phyloP scores from a whole-genome alignment of 2,888 invertebrate species.

The Miltochrista miniata region DNA sequence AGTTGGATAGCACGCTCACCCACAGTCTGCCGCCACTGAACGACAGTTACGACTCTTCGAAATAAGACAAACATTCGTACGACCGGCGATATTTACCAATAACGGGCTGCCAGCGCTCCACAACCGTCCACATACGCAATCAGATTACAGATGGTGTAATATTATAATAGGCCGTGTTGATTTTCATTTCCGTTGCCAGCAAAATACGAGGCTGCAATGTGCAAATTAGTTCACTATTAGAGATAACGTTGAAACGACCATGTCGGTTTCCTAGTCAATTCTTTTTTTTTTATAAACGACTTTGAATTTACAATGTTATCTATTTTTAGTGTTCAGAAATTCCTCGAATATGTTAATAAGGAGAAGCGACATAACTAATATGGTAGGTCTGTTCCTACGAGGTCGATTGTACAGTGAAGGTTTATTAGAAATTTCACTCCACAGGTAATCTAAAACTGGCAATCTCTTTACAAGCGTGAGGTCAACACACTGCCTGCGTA shows the following conservation, averaged over 20 bases:
- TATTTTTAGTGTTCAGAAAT: conserved; percentile 29
- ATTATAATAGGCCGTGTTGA: conserved; percentile 30
- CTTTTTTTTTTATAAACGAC: conserved; percentile 17
- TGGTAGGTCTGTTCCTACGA: conserved; percentile 23
- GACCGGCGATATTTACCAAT: conserved; percentile 31
- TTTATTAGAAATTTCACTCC: conserved; percentile 12
- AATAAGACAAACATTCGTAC: conserved; percentile 46
- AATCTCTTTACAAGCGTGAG: conserved; percentile 26
- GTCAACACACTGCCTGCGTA: conserved; percentile 29
- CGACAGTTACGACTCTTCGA: conserved; percentile 78
- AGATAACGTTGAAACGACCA: conserved; percentile 24
- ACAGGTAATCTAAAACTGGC: conserved; percentile 21
- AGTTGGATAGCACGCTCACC: conserved; percentile 84
- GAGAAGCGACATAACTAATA: conserved; percentile 23
- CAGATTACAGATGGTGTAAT: conserved; percentile 35
- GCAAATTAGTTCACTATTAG: conserved; percentile 33
- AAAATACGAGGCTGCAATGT: conserved; percentile 20
- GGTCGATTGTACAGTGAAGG: conserved; percentile 19
- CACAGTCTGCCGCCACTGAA: conserved; percentile 84
- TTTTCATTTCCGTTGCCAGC: conserved; percentile 24
- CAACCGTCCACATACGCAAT: conserved; percentile 28
- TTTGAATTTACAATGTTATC: conserved; percentile 15
- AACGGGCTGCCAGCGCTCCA: conserved; percentile 15
- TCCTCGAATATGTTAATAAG: conserved; percentile 26
- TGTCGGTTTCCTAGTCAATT: conserved; percentile 25